Evolutionary conservation across 2,888 invertebrate genomes (phyloP).

Genomic region (Drosophila cracens): DNA sequence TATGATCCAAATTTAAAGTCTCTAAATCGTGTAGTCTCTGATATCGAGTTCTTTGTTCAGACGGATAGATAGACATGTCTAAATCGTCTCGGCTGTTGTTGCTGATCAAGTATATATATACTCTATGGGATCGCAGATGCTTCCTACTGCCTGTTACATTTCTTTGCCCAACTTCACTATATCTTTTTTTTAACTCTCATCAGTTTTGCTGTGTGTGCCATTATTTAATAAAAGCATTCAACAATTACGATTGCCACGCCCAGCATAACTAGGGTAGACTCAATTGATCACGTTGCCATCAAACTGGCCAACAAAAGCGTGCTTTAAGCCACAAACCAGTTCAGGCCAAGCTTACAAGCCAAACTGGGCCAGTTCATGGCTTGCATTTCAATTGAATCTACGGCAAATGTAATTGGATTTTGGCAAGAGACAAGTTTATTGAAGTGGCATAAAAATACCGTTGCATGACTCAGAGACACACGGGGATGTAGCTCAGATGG

Average conservation of each 20-base stretch:
- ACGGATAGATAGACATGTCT: neutral
- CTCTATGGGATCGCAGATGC: neutral
- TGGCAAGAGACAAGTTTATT: slow-evolving; percentile 6
- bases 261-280: neutral
- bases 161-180: neutral
- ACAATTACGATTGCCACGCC: slow-evolving; percentile 7
- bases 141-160: neutral
- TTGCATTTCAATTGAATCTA: slow-evolving; percentile 58
- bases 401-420: slow-evolving; percentile 40
- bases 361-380: slow-evolving; percentile 36
- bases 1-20: neutral
- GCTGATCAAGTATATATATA: neutral
- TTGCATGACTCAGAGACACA: slow-evolving; percentile 15
- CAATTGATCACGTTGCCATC: neutral
- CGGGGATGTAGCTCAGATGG: slow-evolving; percentile 85
- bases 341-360: slow-evolving; percentile 30
- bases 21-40: neutral
- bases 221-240: neutral
- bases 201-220: rapidly evolving
- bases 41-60: rapidly evolving
- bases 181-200: neutral
- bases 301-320: neutral
- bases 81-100: neutral
- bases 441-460: neutral
- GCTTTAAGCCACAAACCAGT: slow-evolving; percentile 63